Conservation (phyloP, 2,113 vertebrate species). For the Xerus inauris region DNA sequence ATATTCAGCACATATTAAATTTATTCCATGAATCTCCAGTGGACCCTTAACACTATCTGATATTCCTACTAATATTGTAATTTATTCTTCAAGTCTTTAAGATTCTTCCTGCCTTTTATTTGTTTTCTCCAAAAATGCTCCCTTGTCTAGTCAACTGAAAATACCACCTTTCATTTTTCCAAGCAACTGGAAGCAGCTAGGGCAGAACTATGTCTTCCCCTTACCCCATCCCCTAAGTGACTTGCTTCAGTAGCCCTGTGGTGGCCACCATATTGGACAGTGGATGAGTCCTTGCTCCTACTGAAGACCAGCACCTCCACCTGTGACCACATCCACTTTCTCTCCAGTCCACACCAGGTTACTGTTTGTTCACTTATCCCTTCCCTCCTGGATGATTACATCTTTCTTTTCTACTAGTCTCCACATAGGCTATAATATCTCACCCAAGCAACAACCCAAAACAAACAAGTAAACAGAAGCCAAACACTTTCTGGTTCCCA, state of each 20-base stretch:
- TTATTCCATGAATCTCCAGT: neutral
- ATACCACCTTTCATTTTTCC: neutral
- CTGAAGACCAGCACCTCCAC: rapidly evolving
- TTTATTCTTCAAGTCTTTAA: neutral
- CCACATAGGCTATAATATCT: neutral
- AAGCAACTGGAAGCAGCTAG: neutral
- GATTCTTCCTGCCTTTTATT: neutral
- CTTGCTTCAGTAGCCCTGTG: too few species aligned
- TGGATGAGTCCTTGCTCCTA: too few species aligned
- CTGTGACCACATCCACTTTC: neutral
- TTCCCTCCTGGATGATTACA: neutral
- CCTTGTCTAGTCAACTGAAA: neutral
- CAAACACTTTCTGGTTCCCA: neutral
- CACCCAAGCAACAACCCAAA: neutral
- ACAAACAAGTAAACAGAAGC: neutral
- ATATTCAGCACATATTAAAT: neutral
- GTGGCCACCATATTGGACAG: neutral
- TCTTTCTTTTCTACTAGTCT: neutral
- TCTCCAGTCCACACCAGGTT: neutral
- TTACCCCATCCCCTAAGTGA: neutral
- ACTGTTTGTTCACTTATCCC: neutral
- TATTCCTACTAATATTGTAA: neutral
- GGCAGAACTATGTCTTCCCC: neutral
- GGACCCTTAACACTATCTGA: neutral
- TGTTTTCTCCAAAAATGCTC: neutral